Conservation (phyloP, 2,888 invertebrate genomes). For the Trypoxylon attenuatum region DNA sequence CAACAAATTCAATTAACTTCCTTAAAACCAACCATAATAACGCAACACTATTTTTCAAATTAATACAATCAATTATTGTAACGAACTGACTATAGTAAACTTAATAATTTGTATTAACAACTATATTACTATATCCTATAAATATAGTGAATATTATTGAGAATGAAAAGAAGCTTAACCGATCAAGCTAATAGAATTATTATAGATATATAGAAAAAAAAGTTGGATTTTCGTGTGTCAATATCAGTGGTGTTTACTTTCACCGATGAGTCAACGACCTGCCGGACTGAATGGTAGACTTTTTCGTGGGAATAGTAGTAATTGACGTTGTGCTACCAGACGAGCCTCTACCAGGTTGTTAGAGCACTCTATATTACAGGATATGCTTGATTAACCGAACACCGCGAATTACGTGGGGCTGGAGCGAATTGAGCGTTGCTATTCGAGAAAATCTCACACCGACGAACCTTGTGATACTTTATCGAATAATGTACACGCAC, state of each 20-base stretch:
- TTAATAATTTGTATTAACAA: neutral
- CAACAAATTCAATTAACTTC: slow-evolving; percentile 12
- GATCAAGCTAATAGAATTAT: no score
- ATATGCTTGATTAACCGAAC: slow-evolving; percentile 62
- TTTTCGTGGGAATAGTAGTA: no score
- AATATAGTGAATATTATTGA: no score
- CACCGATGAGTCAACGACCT: neutral
- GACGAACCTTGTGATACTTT: no score
- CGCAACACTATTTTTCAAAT: no score
- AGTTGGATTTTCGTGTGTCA: neutral
- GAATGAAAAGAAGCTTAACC: no score
- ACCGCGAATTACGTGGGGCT: slow-evolving; percentile 30
- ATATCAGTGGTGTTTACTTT: neutral
- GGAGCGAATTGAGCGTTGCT: slow-evolving; percentile 14
- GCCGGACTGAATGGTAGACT: neutral
- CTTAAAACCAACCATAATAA: neutral
- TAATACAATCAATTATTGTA: neutral
- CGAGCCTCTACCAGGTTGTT: slow-evolving; percentile 13
- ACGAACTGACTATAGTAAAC: neutral
- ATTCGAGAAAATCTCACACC: neutral
- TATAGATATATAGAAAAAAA: no score
- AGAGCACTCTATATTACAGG: slow-evolving; percentile 52
- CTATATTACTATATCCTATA: no score
- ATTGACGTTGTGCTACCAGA: neutral
- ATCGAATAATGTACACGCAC: no score